These are phyloP conservation scores for Ormyrus pomaceus DNA, from an alignment of 2,888 invertebrate species.

Conservation along the genomic window DNA sequence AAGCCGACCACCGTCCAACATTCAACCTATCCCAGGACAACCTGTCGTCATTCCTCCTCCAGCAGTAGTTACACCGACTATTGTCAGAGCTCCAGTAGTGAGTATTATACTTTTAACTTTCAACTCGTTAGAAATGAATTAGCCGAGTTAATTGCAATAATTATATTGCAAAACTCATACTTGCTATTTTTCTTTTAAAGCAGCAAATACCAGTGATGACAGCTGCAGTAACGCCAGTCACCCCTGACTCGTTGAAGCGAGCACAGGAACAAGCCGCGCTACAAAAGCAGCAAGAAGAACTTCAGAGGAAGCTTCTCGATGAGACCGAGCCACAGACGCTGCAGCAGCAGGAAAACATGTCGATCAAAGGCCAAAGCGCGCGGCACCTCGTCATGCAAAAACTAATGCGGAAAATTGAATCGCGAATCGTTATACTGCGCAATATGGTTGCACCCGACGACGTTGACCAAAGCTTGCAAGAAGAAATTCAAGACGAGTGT, in stretches of 20 bases:
- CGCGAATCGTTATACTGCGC: slow-evolving; percentile 88
- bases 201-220: too few species aligned
- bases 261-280: slow-evolving; percentile 80
- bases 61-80: slow-evolving; percentile 74
- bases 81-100: slow-evolving; percentile 71
- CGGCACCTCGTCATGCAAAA: slow-evolving; percentile 92
- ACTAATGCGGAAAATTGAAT: slow-evolving; percentile 89
- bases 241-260: slow-evolving; percentile 79
- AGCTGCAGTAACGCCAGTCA: slow-evolving; percentile 58
- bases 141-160: too few species aligned
- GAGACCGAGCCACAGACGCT: slow-evolving; percentile 79
- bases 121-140: too few species aligned
- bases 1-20: slow-evolving; percentile 74
- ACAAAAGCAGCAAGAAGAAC: slow-evolving; percentile 83
- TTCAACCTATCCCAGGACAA: slow-evolving; percentile 73
- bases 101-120: slow-evolving; percentile 53
- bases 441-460: slow-evolving; percentile 97
- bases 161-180: too few species aligned
- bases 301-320: slow-evolving; percentile 82
- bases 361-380: slow-evolving; percentile 87
- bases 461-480: slow-evolving; percentile 95
- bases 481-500: slow-evolving; percentile 97
- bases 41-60: slow-evolving; percentile 75
- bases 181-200: too few species aligned
- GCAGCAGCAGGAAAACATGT: slow-evolving; percentile 87